Percentiles rank a stretch among this genome's conserved stretches.
Evolutionary conservation across 2,888 invertebrate genomes (phyloP).

Genomic region (Trisateles emortualis): DNA sequence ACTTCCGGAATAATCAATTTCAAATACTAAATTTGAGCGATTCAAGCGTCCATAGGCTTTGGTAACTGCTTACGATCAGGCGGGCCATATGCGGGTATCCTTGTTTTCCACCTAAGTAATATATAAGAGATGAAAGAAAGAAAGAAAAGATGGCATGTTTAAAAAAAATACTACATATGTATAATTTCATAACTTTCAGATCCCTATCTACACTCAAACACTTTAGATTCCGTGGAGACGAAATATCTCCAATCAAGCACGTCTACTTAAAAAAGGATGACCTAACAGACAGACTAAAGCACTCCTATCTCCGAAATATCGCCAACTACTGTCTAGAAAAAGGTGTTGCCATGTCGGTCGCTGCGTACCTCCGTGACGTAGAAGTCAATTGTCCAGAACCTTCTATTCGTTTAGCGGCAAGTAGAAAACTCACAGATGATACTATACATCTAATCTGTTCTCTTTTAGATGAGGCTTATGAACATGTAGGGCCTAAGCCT

Average conservation of each 20-base stretch:
- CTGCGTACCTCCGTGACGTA: slow-evolving; percentile 89
- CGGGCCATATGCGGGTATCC: no score
- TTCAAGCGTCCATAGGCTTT: no score
- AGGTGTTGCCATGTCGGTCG: slow-evolving; percentile 90
- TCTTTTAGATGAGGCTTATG: slow-evolving; percentile 77
- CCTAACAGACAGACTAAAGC: slow-evolving; percentile 76
- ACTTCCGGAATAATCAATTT: no score
- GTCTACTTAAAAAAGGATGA: slow-evolving; percentile 87
- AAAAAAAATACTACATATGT: no score
- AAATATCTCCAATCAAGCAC: slow-evolving; percentile 92
- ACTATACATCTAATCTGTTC: slow-evolving; percentile 84
- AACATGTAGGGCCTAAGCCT: slow-evolving; percentile 69
- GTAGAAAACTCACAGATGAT: slow-evolving; percentile 87
- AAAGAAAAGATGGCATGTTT: no score
- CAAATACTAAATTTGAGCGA: no score
- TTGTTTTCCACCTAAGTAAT: no score
- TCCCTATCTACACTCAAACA: slow-evolving; percentile 76
- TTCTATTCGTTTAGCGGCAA: slow-evolving; percentile 91
- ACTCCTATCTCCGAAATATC: slow-evolving; percentile 87
- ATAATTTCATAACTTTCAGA: slow-evolving; percentile 67
- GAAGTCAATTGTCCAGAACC: slow-evolving; percentile 90
- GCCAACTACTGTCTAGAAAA: slow-evolving; percentile 89
- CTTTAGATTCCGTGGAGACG: slow-evolving; percentile 86
- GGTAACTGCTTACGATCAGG: no score
- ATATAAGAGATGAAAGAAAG: no score